These are phyloP conservation scores for Hoplodrina blanda DNA, from an alignment of 2,888 invertebrate species.

Conservation along the genomic window DNA sequence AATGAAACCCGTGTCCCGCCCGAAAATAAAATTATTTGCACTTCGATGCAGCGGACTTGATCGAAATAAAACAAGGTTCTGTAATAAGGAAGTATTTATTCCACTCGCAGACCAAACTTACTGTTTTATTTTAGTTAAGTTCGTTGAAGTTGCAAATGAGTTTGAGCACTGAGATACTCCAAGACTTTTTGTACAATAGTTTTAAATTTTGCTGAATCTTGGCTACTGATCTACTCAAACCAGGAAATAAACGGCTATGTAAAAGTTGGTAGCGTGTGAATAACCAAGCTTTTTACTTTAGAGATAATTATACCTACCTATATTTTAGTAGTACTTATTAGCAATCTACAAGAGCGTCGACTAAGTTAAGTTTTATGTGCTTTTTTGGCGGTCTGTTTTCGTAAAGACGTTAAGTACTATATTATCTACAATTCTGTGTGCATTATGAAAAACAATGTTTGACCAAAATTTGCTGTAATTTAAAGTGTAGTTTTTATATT, in stretches of 20 bases:
- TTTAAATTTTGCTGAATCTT: conserved; percentile 31
- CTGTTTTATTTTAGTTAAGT: conserved; percentile 15
- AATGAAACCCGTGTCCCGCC: conserved; percentile 15
- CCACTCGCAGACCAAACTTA: not conserved
- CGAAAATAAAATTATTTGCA: not conserved
- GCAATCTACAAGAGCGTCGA: not conserved
- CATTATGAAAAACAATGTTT: not conserved
- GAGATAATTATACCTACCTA: not conserved
- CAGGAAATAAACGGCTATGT: conserved; percentile 24
- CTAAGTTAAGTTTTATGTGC: not conserved
- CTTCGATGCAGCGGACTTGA: not conserved
- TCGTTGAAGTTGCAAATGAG: conserved; percentile 47
- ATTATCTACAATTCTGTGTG: too few species aligned
- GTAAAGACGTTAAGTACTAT: not conserved
- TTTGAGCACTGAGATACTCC: conserved; percentile 28
- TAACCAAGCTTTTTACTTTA: conserved; percentile 7
- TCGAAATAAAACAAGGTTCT: not conserved
- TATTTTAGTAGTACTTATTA: not conserved
- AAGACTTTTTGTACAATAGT: conserved; percentile 37
- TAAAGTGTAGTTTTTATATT: not conserved
- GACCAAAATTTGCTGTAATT: not conserved
- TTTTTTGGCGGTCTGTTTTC: not conserved
- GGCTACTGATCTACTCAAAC: conserved; percentile 15
- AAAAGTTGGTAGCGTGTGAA: conserved; percentile 18
- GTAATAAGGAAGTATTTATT: not conserved